A percentile compares a stretch with the other conserved stretches of the same genome.
These are phyloP conservation scores for Plumapathes pennacea DNA, from an alignment of 92 coral and sea anemone genomes.

Conservation along the genomic window DNA sequence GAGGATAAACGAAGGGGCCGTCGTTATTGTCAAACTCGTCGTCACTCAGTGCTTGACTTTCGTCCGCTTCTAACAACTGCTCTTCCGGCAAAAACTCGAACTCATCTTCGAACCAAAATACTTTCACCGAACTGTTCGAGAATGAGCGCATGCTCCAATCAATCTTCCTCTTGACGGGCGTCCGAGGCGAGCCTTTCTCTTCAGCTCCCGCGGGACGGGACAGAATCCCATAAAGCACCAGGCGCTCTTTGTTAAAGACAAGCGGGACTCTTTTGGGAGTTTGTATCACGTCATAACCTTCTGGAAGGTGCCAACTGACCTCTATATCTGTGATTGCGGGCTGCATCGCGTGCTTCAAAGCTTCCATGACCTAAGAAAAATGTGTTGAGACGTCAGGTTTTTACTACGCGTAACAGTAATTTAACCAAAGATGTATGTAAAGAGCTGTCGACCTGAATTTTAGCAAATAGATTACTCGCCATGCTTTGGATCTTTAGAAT, in stretches of 20 bases:
- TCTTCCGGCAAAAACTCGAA: slow-evolving; percentile 83
- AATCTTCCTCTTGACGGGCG: slow-evolving; percentile 59
- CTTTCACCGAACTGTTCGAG: slow-evolving; percentile 80
- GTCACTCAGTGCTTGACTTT: slow-evolving; percentile 29
- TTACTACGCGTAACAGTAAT: no score
- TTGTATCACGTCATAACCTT: slow-evolving; percentile 77
- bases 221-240: slow-evolving; percentile 78
- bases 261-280: slow-evolving; percentile 69
- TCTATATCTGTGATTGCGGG: slow-evolving; percentile 88
- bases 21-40: slow-evolving; percentile 32
- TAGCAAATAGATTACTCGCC: no score
- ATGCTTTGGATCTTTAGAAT: no score
- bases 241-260: slow-evolving; percentile 61
- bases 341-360: slow-evolving; percentile 71
- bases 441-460: no score
- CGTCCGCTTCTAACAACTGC: slow-evolving; percentile 52
- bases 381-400: no score
- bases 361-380: slow-evolving; percentile 61
- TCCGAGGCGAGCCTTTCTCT: slow-evolving; percentile 69
- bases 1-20: not conserved
- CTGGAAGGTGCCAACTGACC: slow-evolving; percentile 98
- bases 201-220: slow-evolving; percentile 73
- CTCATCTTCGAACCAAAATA: slow-evolving; percentile 98
- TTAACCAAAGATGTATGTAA: no score
- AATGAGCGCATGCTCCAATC: slow-evolving; percentile 76